A percentile compares a stretch with the other conserved stretches of the same genome.
phyloP scores from a whole-genome alignment of 2,888 invertebrate genomes.

The Drosophila demipolita region DNA sequence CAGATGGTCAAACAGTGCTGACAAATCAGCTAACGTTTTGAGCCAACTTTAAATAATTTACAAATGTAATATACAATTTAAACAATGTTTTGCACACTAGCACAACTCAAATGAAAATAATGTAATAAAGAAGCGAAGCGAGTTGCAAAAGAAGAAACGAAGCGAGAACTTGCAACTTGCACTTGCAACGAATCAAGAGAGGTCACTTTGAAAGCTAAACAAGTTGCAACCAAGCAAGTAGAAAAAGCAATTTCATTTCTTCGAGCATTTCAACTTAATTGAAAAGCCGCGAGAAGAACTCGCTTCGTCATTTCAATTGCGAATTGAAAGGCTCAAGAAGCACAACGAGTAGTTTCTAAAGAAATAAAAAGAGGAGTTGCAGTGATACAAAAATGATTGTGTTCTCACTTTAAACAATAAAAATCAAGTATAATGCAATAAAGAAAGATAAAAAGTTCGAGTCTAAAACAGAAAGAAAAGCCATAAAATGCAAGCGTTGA shows the following conservation, averaged over 20 bases:
- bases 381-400: not conserved
- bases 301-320: not conserved
- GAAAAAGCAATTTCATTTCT: not conserved
- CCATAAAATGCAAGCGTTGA: not conserved
- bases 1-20: slow-evolving; percentile 21
- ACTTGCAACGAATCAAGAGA: slow-evolving; percentile 1
- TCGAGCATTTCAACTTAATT: not conserved
- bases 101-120: not conserved
- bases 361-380: not conserved
- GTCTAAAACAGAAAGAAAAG: not conserved
- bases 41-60: not conserved
- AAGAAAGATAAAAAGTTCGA: not conserved
- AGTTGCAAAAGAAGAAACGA: not conserved
- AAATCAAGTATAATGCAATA: not conserved
- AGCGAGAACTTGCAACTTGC: not conserved
- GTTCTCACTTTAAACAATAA: not conserved
- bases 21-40: not conserved
- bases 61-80: not conserved
- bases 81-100: not conserved
- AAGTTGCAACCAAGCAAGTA: not conserved
- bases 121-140: slow-evolving; percentile 1
- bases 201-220: slow-evolving; percentile 1
- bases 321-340: not conserved
- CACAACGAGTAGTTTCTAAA: not conserved
- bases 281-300: not conserved